Evolutionary conservation across 2,888 invertebrate species (phyloP).

Genomic region (Dasypogon diadema): DNA sequence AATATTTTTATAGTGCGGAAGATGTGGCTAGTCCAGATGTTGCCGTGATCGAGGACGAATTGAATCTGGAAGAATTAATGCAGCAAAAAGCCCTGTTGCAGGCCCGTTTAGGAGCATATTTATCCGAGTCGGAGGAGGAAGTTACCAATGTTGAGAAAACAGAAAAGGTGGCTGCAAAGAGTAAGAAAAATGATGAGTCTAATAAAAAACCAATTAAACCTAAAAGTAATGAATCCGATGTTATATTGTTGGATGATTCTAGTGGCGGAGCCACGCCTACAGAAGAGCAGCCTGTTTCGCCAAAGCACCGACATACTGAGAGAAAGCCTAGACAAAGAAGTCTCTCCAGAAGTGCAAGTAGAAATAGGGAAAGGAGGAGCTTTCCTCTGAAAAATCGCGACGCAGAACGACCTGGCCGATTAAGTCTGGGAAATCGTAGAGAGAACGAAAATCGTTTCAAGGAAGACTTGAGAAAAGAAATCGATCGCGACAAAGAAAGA

Average conservation of each 20-base stretch:
- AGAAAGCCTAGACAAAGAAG: slow-evolving; percentile 57
- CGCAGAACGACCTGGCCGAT: slow-evolving; percentile 35
- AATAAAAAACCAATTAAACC: slow-evolving; percentile 60
- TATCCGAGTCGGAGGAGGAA: slow-evolving; percentile 76
- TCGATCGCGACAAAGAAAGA: slow-evolving; percentile 69
- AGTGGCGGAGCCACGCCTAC: slow-evolving; percentile 72
- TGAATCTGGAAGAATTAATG: slow-evolving; percentile 90
- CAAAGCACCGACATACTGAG: slow-evolving; percentile 55
- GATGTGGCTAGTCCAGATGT: slow-evolving; percentile 80
- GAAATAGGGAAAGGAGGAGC: slow-evolving; percentile 61
- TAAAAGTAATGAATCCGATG: slow-evolving; percentile 70
- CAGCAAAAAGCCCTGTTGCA: slow-evolving; percentile 87
- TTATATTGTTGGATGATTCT: slow-evolving; percentile 76
- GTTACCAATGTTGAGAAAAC: slow-evolving; percentile 63
- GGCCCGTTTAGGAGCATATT: slow-evolving; percentile 81
- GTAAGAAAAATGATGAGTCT: slow-evolving; percentile 54
- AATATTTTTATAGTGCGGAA: slow-evolving; percentile 64
- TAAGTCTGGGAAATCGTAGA: slow-evolving; percentile 61
- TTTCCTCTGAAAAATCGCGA: slow-evolving; percentile 63
- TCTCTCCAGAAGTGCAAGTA: slow-evolving; percentile 63
- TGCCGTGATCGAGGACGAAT: slow-evolving; percentile 83
- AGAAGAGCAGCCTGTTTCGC: slow-evolving; percentile 64
- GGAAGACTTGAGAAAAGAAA: slow-evolving; percentile 68
- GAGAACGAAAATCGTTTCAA: slow-evolving; percentile 67
- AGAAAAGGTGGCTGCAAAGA: slow-evolving; percentile 55